Base-by-base conservation (phyloP, 2,888 invertebrate species). In the Ennomos erosarius region DNA sequence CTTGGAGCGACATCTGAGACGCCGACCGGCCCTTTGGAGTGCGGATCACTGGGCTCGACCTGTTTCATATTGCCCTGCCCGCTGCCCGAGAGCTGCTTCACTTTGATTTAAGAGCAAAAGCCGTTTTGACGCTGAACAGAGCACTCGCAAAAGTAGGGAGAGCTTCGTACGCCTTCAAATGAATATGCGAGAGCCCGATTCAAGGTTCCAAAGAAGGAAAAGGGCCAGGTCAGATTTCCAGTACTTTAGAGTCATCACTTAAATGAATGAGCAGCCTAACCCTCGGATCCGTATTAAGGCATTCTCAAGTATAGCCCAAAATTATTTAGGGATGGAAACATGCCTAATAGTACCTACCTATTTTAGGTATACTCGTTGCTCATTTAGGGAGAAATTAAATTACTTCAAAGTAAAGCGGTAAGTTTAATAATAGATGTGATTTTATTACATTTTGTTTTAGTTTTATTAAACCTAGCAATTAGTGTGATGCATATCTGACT, bases 21-120 rank as follows among this genome's bases (percentile, higher is more conserved):
- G 88, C 79, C 81, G 84, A 26, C 26, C 26, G 82, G 86, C 88
- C 88, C 86, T 90, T 86, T 88, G 78, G 88, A 90, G 91, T 85
- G 85, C 84, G 84, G 82, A 82, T 84, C 84, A 81, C 81, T 79
- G 79, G 81, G 76, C 81, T 79, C 89, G 88, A 85, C 88, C 90
- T 90, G 90, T 90, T 91, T 90, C 89, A 84, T 87, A 90, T 91
- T 87, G 88, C 90, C 88, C 84, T 80, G 84, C 85, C 84, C 85
- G 87, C 74, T 84, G 81, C 76, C 77, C 77, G 71, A 90, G 90
- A 84, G 88, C 82, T 84, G 79, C 90, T 90, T 85, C 87, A 87
- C 89, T 90, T 89, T 89, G 88, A 90, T 90, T 90, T 88, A 90
- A 85, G 87, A 82, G 85, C 84, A 89, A 90, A 87, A 85, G 85